Evolutionary conservation across 2,797 vertebrate genomes (phyloP).

Genomic region (Rhodeus uyekii): DNA sequence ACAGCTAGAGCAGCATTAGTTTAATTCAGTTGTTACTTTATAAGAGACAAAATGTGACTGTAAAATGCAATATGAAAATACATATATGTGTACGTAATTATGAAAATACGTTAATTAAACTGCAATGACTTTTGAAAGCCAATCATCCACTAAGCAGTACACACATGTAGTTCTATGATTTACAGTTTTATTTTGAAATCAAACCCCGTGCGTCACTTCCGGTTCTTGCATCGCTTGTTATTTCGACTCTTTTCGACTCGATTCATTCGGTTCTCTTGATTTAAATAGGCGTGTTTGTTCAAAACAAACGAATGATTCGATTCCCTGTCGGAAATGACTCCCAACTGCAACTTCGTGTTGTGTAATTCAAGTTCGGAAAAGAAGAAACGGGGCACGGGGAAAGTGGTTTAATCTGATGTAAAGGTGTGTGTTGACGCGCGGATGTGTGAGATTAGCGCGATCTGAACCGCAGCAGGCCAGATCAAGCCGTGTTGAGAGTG

Average conservation of each 20-base stretch:
- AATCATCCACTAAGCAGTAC: background rate
- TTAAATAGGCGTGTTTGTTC: background rate
- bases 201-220: background rate
- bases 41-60: background rate
- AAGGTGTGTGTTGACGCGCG: background rate
- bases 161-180: no score
- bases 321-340: slow-evolving; percentile 26
- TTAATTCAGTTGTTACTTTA: background rate
- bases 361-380: slow-evolving; percentile 6
- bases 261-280: background rate
- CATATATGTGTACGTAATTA: background rate
- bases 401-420: background rate
- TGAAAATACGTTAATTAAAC: no score
- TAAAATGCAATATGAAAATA: background rate
- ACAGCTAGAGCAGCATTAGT: background rate
- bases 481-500: background rate
- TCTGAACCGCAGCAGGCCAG: background rate
- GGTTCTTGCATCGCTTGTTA: background rate
- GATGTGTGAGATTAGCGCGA: background rate
- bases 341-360: background rate
- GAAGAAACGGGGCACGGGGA: background rate
- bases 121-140: background rate
- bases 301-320: slow-evolving; percentile 9
- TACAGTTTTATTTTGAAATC: slow-evolving; percentile 22
- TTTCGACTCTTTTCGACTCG: slow-evolving; percentile 6